Conservation (phyloP, 2,797 vertebrate species). For the Mareca penelope region DNA sequence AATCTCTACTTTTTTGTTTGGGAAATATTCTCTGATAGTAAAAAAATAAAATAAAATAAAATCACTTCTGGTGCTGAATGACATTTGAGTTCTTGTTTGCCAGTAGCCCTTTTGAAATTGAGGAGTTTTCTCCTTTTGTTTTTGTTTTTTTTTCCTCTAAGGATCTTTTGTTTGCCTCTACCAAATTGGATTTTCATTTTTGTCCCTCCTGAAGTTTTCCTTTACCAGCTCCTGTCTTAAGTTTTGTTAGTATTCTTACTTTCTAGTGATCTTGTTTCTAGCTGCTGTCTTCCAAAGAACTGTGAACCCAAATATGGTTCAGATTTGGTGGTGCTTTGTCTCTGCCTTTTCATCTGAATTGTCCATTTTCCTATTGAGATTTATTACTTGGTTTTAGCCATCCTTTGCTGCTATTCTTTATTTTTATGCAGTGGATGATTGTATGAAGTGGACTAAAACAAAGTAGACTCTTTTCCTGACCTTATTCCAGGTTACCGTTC, state of each 20-base stretch:
- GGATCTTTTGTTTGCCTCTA: neutral
- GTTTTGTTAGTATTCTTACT: neutral
- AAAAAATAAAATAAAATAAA: neutral
- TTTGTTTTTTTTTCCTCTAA: neutral
- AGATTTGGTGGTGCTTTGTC: neutral
- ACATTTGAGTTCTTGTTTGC: neutral
- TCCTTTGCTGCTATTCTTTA: accelerated
- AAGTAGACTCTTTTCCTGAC: neutral
- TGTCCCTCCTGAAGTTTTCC: neutral
- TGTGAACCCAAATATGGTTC: neutral
- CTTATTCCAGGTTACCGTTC: neutral
- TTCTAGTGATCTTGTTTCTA: neutral
- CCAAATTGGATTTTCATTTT: neutral
- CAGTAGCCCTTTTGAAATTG: neutral
- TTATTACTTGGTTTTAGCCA: neutral
- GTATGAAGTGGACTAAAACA: neutral
- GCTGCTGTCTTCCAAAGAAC: neutral
- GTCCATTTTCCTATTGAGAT: neutral
- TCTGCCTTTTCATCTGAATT: neutral
- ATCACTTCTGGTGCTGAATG: neutral
- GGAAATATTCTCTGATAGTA: neutral
- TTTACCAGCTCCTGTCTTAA: neutral
- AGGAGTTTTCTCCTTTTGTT: neutral
- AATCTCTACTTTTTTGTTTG: neutral
- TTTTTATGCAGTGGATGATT: neutral